A percentile compares a stretch with the other conserved stretches of the same genome.
These are phyloP conservation scores for Pseudomyrmex dendroicus DNA, from an alignment of 1,140 invertebrate genomes.

Conservation along the genomic window DNA sequence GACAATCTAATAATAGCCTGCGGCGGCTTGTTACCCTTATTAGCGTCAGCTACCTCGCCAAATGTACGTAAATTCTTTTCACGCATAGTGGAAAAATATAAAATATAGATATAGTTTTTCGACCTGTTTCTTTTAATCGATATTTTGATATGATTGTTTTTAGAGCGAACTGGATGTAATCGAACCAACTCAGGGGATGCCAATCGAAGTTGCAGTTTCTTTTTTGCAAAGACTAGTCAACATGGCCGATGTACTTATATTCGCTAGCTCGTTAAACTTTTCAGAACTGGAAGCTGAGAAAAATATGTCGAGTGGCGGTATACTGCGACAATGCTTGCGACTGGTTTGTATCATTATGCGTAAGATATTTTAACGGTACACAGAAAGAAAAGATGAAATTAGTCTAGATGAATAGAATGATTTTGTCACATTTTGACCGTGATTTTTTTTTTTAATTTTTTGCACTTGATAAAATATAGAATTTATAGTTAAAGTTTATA, in stretches of 20 bases:
- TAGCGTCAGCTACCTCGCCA: constrained; percentile 99
- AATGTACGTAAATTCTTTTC: constrained; percentile 91
- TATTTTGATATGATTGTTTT: constrained; percentile 54
- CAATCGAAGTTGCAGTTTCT: constrained; percentile 98
- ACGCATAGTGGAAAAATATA: constrained; percentile 12
- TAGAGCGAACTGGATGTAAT: constrained; percentile 99
- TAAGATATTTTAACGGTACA: constrained; percentile 41
- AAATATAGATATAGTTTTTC: constrained; percentile 33
- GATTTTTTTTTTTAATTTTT: background rate
- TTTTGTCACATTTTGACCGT: constrained; percentile 27
- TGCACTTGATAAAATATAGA: constrained; percentile 39
- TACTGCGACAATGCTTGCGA: constrained; percentile 97
- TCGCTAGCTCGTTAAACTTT: constrained; percentile 98
- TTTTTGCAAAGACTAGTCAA: constrained; percentile 98
- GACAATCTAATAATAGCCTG: constrained; percentile 99
- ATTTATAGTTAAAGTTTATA: background rate
- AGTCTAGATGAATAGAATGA: constrained; percentile 18
- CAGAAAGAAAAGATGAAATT: constrained; percentile 32
- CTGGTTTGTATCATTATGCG: constrained; percentile 89
- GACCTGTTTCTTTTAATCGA: constrained; percentile 51
- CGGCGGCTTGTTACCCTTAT: constrained; percentile 97
- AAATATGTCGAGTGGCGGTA: constrained; percentile 99
- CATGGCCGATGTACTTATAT: constrained; percentile 99
- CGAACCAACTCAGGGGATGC: constrained; percentile 99
- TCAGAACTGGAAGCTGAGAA: constrained; percentile 99